Evolutionary conservation across 1,140 invertebrate genomes (phyloP).

Genomic region (Zaprionus ghesquierei): DNA sequence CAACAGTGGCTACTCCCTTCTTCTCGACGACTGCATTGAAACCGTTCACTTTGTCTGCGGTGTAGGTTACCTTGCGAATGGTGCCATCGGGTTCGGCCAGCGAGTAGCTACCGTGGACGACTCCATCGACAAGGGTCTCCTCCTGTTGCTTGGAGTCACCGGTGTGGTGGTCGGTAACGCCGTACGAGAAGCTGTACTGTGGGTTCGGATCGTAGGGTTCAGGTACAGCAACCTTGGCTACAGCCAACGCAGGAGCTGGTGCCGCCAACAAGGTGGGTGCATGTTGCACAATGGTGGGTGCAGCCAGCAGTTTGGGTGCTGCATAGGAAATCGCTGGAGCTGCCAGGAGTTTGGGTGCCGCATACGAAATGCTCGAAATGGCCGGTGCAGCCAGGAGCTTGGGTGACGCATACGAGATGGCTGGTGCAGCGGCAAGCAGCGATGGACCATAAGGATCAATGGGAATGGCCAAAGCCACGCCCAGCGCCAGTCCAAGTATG

Average conservation of each 20-base stretch:
- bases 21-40: slow-evolving; percentile 86
- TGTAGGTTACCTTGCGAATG: slow-evolving; percentile 85
- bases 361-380: slow-evolving; percentile 41
- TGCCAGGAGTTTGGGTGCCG: slow-evolving; percentile 6
- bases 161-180: slow-evolving; percentile 87
- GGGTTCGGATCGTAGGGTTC: slow-evolving; percentile 88
- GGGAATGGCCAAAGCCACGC: slow-evolving; percentile 52
- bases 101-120: slow-evolving; percentile 86
- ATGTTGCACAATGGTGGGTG: slow-evolving; percentile 48
- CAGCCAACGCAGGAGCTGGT: slow-evolving; percentile 74
- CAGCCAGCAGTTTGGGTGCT: slow-evolving; percentile 60
- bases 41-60: slow-evolving; percentile 85
- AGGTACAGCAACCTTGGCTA: slow-evolving; percentile 80
- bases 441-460: slow-evolving; percentile 63
- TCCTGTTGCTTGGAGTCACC: slow-evolving; percentile 88
- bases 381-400: slow-evolving; percentile 32
- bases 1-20: slow-evolving; percentile 83
- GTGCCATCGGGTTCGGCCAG: slow-evolving; percentile 87
- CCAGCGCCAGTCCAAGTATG: slow-evolving; percentile 58
- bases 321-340: background rate
- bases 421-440: slow-evolving; percentile 24
- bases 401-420: slow-evolving; percentile 30
- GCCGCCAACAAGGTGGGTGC: slow-evolving; percentile 52
- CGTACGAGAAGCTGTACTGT: slow-evolving; percentile 89
- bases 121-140: slow-evolving; percentile 85